Evolutionary conservation across 2,888 invertebrate species (phyloP), one percentile per base, ranked within the genome.

Genomic region (Dorcus parallelipipedus): DNA sequence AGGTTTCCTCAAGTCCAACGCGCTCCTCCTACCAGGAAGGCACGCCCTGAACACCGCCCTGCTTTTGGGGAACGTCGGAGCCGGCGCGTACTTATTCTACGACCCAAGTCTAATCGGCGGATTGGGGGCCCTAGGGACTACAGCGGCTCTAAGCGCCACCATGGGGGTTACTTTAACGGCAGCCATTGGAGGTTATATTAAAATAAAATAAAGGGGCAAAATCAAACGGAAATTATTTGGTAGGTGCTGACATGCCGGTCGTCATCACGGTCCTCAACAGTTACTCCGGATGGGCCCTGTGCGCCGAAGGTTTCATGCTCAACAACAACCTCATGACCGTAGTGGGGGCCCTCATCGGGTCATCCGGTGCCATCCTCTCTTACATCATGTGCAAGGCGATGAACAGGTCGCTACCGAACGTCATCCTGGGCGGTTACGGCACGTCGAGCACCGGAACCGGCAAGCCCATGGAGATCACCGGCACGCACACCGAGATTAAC

Each of bases 361-460:
- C 92, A 59, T 93, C 93, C 58, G 95, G 95, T 70, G 95, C 94
- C 61, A 95, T 95, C 78, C 83, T 95, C 5, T 94, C 94, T 0
- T 93, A 95, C 79, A 95, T 95, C 73, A 95, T 95, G 95, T 95
- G 94, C 84, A 92, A 92, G 83, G 88, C 88, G 4, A 89, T 89
- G 89, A 89, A 89, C 79, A 83, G 95, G 51, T 93, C 93, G 0
- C 81, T 95, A 9, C 87, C 91, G 0, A 95, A 91, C 77, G 95
- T 95, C 7, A 94, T 95, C 69, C 81, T 95, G 64, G 95, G 95
- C 53, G 94, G 94, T 1, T 92, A 89, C 73, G 93, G 93, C 50
- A 90, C 93, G 23, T 83, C 86, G 2, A 84, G 87, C 52, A 85
- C 89, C 39, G 90, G 88, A 6, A 76, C 79, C 9, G 87, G 92